Evolutionary conservation across 2,113 vertebrate genomes (phyloP), one percentile per base, ranked within the genome.

Genomic region (Otolemur garnettii): DNA sequence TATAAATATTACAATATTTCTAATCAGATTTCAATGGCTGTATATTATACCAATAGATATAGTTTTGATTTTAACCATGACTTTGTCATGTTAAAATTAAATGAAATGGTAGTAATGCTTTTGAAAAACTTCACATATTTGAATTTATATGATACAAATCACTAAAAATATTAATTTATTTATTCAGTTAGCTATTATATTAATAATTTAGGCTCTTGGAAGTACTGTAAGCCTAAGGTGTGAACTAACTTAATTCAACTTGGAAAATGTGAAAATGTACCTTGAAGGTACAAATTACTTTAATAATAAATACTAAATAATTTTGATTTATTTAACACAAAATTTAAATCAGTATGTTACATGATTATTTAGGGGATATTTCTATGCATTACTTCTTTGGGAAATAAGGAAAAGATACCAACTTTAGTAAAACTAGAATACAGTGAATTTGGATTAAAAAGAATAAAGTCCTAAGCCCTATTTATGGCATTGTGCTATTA

Each of bases 271-370:
- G 59, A 74, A 96, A 82, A 94, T 33, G 5, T 90, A 91, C 33
- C 13, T 80, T 82, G 30, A 92, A 88, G 78, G 8, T 81, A 55
- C 26, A 82, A 60, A 84, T 94, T 91, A 66, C 6, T 71, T 94
- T 90, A 35, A 85, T 3, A 79, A 74, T 90, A 93, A 94, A 95
- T 38, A 69, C 8, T 13, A 68, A 83, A 71, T 80, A 42, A 86
- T 83, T 94, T 90, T 80, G 13, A 94, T 80, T 95, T 95, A 35
- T 81, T 71, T 93, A 74, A 86, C 21, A 68, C 74, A 87, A 95
- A 77, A 75, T 79, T 74, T 79, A 83, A 87, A 59, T 78, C 24
- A 86, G 35, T 79, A 75, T 22, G 2, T n/a, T 83, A 53, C 12
- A 8, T 66, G 11, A 12, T 75, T 71, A 1, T 74, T 81, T 79